A percentile compares a stretch with the other conserved stretches of the same genome.
phyloP scores from a whole-genome alignment of 2,888 invertebrate genomes.

The Mesochorus sp. region DNA sequence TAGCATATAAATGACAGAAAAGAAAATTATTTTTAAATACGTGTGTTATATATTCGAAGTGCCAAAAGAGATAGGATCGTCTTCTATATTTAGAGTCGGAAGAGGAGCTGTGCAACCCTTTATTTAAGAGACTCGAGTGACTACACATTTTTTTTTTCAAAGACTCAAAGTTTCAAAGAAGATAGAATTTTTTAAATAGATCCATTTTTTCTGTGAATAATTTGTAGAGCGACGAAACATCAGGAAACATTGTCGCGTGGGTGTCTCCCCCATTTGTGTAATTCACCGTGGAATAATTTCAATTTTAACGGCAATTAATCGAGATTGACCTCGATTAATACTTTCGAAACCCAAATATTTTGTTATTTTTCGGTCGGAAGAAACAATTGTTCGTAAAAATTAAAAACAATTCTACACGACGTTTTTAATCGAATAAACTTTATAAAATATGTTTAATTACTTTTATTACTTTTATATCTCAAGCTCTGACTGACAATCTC shows the following conservation, averaged over 20 bases:
- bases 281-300: too few relatives aligned
- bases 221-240: not conserved
- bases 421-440: not conserved
- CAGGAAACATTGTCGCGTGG: not conserved
- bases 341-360: not conserved
- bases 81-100: constrained; percentile 18
- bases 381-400: too few relatives aligned
- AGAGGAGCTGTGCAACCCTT: not conserved
- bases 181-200: not conserved
- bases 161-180: not conserved
- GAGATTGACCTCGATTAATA: not conserved
- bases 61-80: not conserved
- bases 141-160: not conserved
- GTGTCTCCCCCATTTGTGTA: not conserved
- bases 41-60: constrained; percentile 1
- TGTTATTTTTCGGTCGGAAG: not conserved
- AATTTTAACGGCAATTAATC: constrained; percentile 16
- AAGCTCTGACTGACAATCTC: constrained; percentile 83
- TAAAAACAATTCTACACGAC: not conserved
- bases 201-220: too few relatives aligned
- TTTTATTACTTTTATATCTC: not conserved
- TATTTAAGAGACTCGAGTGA: constrained; percentile 13
- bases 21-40: constrained; percentile 42
- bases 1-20: not conserved
- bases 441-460: not conserved